phyloP scores from a whole-genome alignment of 2,888 invertebrate species.

The Rotaria sp. region DNA sequence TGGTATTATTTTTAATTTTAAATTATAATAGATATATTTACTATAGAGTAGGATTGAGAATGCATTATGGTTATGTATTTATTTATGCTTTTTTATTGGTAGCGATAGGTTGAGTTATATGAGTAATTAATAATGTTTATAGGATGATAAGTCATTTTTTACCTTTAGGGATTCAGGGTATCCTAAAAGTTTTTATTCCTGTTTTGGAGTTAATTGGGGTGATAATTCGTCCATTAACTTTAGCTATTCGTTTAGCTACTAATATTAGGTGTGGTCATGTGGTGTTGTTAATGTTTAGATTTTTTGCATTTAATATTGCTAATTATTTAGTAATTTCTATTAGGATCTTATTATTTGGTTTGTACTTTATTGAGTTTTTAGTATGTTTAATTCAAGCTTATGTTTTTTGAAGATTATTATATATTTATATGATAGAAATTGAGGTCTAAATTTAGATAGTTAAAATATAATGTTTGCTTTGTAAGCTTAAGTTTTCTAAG shows the following conservation, averaged over 20 bases:
- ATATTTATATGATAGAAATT: conserved; percentile 64
- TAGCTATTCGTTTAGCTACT: conserved; percentile 27
- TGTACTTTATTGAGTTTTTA: conserved; percentile 53
- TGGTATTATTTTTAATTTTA: background rate
- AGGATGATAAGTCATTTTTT: background rate
- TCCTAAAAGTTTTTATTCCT: background rate
- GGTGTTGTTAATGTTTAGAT: background rate
- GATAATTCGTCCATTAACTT: background rate
- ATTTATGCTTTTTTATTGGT: background rate
- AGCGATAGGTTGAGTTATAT: background rate
- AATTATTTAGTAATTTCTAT: conserved; percentile 1
- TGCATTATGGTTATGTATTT: background rate
- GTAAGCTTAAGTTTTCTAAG: background rate
- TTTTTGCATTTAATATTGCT: background rate
- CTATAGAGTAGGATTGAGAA: background rate
- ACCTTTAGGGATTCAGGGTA: background rate
- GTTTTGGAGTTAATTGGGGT: background rate
- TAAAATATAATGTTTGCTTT: background rate
- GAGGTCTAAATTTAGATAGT: background rate
- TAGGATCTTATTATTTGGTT: background rate
- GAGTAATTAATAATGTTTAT: background rate
- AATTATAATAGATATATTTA: background rate
- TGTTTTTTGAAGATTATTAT: conserved; percentile 63
- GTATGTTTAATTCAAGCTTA: conserved; percentile 64
- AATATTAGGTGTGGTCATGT: conserved; percentile 17